Conservation (phyloP, 1,140 invertebrate species). For the Meteorus sp. region DNA sequence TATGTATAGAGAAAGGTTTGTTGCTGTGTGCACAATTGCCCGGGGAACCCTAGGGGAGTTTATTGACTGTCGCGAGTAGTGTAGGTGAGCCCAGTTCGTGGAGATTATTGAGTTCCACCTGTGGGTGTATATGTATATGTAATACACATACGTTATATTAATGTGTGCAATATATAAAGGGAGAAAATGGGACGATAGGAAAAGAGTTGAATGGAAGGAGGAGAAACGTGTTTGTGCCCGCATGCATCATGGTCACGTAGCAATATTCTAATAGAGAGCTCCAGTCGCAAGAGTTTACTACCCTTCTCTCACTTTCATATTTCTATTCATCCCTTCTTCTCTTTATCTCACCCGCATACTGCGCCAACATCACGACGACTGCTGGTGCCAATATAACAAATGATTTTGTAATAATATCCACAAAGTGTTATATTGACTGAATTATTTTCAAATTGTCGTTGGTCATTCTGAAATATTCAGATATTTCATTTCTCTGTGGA, state of each 20-base stretch:
- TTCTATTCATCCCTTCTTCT: no score
- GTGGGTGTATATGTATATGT: neutral
- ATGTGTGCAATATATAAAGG: neutral
- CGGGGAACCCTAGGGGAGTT: constrained; percentile 26
- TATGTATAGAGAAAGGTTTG: constrained; percentile 1
- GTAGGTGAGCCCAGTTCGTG: constrained; percentile 25
- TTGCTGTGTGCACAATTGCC: constrained; percentile 10
- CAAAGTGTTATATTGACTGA: no score
- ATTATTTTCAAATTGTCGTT: no score
- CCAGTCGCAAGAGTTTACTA: constrained; percentile 23
- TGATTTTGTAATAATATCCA: constrained; percentile 4
- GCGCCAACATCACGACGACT: neutral
- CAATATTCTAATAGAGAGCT: constrained; percentile 38
- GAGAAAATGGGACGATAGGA: neutral
- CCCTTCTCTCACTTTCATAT: neutral
- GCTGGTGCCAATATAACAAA: constrained; percentile 8
- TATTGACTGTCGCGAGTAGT: constrained; percentile 38
- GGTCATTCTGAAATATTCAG: no score
- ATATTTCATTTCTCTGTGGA: no score
- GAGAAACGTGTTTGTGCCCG: constrained; percentile 2
- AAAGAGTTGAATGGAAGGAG: neutral
- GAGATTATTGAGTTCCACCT: constrained; percentile 35
- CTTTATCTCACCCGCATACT: neutral
- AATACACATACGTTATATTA: no score
- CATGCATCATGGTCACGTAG: constrained; percentile 36